Evolutionary conservation across 2,113 vertebrate genomes (phyloP).

Genomic region (Delphinus delphis): DNA sequence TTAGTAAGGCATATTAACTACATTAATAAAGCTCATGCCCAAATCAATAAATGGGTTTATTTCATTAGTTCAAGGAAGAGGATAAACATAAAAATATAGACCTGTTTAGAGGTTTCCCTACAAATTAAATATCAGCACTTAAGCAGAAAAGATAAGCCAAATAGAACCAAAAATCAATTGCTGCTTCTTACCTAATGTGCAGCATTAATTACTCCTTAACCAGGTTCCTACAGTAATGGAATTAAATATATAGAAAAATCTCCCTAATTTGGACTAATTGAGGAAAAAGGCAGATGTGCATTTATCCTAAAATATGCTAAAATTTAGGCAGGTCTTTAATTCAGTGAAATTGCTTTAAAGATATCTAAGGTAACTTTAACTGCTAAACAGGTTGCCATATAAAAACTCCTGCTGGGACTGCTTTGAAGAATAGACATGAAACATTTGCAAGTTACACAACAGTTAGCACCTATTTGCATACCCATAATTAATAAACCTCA

Average conservation of each 20-base stretch:
- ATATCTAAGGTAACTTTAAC: background rate
- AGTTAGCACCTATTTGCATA: background rate
- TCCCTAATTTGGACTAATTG: slow-evolving; percentile 64
- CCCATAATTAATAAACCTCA: background rate
- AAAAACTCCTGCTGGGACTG: background rate
- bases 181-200: slow-evolving; percentile 56
- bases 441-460: background rate
- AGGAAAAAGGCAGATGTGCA: background rate
- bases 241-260: slow-evolving; percentile 57
- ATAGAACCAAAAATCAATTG: slow-evolving; percentile 69
- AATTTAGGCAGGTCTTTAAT: slow-evolving; percentile 26
- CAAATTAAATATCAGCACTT: slow-evolving; percentile 68
- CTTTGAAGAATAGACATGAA: slow-evolving; percentile 12
- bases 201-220: slow-evolving; percentile 65
- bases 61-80: slow-evolving; percentile 59
- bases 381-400: slow-evolving; percentile 4
- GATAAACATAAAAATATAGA: slow-evolving; percentile 64
- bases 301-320: slow-evolving; percentile 42
- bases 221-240: slow-evolving; percentile 32
- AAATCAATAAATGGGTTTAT: slow-evolving; percentile 68
- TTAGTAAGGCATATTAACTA: slow-evolving; percentile 62
- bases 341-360: slow-evolving; percentile 36
- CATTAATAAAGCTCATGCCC: slow-evolving; percentile 53
- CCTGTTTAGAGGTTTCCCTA: slow-evolving; percentile 44
- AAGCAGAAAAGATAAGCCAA: slow-evolving; percentile 72